These are phyloP conservation scores for Pteronotus mesoamericanus DNA, from an alignment of 2,797 vertebrate species.

Conservation along the genomic window DNA sequence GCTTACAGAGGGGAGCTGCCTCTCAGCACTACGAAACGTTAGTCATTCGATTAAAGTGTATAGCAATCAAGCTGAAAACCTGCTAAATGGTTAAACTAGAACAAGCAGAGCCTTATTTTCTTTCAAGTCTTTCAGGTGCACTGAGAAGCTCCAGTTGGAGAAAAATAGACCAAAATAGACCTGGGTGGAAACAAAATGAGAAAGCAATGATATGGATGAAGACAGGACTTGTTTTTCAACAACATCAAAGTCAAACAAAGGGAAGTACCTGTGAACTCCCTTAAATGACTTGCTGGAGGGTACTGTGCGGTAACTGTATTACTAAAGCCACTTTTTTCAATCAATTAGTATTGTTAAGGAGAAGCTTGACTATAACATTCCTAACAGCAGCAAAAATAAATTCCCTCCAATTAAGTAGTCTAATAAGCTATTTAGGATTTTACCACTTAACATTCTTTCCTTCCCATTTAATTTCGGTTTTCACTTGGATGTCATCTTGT, in stretches of 20 bases:
- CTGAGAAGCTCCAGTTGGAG: constrained; percentile 42
- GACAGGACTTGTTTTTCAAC: constrained; percentile 58
- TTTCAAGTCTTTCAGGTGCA: constrained; percentile 50
- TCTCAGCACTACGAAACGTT: constrained; percentile 71
- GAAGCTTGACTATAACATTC: constrained; percentile 50
- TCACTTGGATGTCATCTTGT: constrained; percentile 66
- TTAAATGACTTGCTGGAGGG: constrained; percentile 61
- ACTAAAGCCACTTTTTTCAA: constrained; percentile 54
- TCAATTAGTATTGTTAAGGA: constrained; percentile 73
- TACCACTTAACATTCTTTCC: constrained; percentile 73
- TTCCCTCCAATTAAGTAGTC: constrained; percentile 68
- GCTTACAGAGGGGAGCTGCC: constrained; percentile 61
- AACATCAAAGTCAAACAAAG: constrained; percentile 70
- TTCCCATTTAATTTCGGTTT: constrained; percentile 70
- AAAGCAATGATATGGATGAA: constrained; percentile 55
- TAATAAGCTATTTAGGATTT: constrained; percentile 70
- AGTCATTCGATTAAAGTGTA: constrained; percentile 66
- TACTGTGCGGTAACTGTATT: constrained; percentile 32
- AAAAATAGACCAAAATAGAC: constrained; percentile 43
- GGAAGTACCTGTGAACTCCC: constrained; percentile 58
- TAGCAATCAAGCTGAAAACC: constrained; percentile 34
- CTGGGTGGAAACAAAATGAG: constrained; percentile 44
- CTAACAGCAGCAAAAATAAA: constrained; percentile 74
- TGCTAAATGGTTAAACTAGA: constrained; percentile 66
- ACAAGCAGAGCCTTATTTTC: not conserved